phyloP scores from a whole-genome alignment of 2,113 vertebrate species.

The Petroica traversi region DNA sequence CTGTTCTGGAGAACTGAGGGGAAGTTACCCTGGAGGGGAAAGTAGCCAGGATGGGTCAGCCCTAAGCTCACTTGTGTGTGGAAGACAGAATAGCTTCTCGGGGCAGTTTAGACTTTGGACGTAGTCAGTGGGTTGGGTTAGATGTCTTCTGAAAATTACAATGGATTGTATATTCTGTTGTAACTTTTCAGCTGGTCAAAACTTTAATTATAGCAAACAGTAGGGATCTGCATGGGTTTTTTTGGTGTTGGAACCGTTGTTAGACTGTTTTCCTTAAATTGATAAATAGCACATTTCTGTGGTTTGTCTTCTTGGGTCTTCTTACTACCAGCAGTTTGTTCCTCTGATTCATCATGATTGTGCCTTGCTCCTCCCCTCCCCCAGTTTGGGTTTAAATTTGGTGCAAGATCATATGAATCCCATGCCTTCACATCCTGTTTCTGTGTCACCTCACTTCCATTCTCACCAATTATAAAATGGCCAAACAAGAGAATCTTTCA shows the following conservation, averaged over 20 bases:
- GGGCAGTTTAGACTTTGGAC: not conserved
- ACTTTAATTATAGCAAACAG: not conserved
- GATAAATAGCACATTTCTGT: not conserved
- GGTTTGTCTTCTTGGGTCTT: not conserved
- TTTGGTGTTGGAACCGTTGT: not conserved
- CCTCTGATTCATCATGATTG: not conserved
- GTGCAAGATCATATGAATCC: not conserved
- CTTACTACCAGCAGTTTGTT: not conserved
- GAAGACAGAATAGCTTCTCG: not conserved
- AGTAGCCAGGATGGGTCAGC: not conserved
- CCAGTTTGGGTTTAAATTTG: not conserved
- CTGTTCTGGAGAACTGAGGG: not conserved
- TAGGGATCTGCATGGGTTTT: not conserved
- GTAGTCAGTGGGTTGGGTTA: not conserved
- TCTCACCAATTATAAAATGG: conserved; percentile 19
- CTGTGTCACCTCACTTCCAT: conserved; percentile 14
- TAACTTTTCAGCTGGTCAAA: not conserved
- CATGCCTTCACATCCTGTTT: conserved; percentile 21
- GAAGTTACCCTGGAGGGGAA: no score
- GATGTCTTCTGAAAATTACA: not conserved
- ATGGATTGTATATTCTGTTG: not conserved
- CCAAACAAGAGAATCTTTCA: conserved; percentile 44
- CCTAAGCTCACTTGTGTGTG: fast-evolving
- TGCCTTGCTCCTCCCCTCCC: not conserved
- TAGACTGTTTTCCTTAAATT: not conserved